Evolutionary conservation across 2,113 vertebrate genomes (phyloP), one percentile per base, ranked within the genome.

Genomic region (Carassius carassius): DNA sequence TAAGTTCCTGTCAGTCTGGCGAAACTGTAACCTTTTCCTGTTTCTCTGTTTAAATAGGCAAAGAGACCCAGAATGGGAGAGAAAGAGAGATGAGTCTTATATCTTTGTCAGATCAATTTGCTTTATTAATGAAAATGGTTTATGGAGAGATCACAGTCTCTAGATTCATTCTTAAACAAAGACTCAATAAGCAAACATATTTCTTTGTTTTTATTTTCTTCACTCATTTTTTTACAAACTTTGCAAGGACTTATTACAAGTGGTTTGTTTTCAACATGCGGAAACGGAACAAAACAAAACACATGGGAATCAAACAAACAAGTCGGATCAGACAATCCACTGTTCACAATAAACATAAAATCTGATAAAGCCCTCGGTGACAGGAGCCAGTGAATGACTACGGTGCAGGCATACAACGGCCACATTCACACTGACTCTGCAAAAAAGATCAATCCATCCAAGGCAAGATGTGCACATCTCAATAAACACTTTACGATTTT

Each of bases 151-250:
- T 56, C 67, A 81, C 79, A 69, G 44, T 65, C 44, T 44, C 41
- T 58, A 37, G 41, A 80, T 23, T 73, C 35, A 74, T 80, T 73
- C 56, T 60, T 51, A 92, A 92, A 85, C 84, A 90, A 85, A 73
- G 83, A 91, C 78, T 47, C 81, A 51, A 84, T 67, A 81, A n/a
- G n/a, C 73, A 41, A 14, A 60, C 90, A 44, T 14, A 84, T 89
- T 92, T 92, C 93, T 91, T 93, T 91, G n/a, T 62, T 32, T 32
- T 90, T 62, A 91, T 94, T 91, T 93, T 92, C 92, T 93, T 92
- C 91, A 94, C 92, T 94, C 90, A 96, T 98, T 96, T 99, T 98
- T 98, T 98, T 98, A 97, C 95, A 98, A 98, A 98, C 95, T 97
- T 97, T 95, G 94, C 93, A 92, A 95, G 95, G 96, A 96, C 95